Evolutionary conservation across 2,797 vertebrate species (phyloP).

Genomic region (Brachymystax lenok): DNA sequence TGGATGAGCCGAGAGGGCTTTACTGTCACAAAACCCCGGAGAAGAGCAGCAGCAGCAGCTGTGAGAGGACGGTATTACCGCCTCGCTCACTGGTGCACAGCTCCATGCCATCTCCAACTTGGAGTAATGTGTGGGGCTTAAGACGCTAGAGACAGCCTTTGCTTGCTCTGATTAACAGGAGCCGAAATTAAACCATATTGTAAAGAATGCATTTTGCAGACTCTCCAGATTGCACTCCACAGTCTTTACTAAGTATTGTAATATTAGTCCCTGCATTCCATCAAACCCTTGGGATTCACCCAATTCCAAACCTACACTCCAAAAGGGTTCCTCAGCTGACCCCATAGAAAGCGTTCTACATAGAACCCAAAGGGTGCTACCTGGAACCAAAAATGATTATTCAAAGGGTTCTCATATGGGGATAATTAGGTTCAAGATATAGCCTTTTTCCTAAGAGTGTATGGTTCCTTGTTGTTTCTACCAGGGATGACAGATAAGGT

Average conservation of each 20-base stretch:
- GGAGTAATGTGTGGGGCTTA: neutral
- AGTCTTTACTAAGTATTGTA: neutral
- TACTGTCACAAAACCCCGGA: conserved; percentile 43
- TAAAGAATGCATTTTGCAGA: neutral
- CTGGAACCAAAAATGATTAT: too few relatives aligned
- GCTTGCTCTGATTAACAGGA: conserved; percentile 40
- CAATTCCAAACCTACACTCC: too few relatives aligned
- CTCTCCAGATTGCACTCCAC: neutral
- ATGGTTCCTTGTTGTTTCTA: neutral
- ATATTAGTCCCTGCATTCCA: neutral
- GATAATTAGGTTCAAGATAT: too few relatives aligned
- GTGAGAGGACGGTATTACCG: neutral
- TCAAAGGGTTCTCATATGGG: too few relatives aligned
- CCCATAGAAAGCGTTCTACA: neutral
- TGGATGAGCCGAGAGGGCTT: conserved; percentile 37
- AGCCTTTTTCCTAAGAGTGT: neutral
- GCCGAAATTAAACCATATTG: neutral
- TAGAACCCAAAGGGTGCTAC: too few relatives aligned
- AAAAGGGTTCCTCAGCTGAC: too few relatives aligned
- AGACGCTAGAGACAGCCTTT: conserved; percentile 18
- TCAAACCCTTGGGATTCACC: neutral
- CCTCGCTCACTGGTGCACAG: neutral
- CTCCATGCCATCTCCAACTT: neutral
- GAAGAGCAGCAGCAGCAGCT: conserved; percentile 22
- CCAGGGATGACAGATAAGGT: neutral